Conservation (phyloP, 2,888 invertebrate species). For the Macaria notata region DNA sequence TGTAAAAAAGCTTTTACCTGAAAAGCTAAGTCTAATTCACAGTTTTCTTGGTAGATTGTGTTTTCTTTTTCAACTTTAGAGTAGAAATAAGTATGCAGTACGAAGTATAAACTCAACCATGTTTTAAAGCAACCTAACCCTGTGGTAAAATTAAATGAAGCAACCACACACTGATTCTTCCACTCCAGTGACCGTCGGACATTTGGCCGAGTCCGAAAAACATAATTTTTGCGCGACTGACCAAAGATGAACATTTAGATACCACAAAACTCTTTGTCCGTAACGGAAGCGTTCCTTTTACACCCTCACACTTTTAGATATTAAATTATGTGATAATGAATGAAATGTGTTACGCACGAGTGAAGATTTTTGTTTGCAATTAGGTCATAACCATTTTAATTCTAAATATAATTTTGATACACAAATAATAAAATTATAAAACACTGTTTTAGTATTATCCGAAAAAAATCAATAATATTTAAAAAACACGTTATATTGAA, state of each 20-base stretch:
- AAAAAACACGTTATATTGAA: no score
- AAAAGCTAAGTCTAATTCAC: no score
- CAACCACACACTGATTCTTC: conserved; percentile 54
- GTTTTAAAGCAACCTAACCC: background rate
- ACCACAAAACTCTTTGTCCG: conserved; percentile 68
- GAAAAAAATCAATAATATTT: no score
- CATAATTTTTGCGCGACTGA: conserved; percentile 81
- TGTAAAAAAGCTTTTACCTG: no score
- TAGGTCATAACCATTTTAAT: background rate
- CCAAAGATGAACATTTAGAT: conserved; percentile 81
- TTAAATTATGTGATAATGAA: conserved; percentile 35
- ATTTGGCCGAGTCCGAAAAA: conserved; percentile 71
- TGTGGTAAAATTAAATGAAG: conserved; percentile 62
- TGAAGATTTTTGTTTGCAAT: background rate
- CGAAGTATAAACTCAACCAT: no score
- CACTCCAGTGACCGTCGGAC: conserved; percentile 57
- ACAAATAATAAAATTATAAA: no score
- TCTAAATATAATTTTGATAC: no score
- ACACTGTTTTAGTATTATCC: no score
- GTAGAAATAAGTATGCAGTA: no score
- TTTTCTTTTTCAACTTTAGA: no score
- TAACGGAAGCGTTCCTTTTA: conserved; percentile 60
- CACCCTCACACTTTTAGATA: conserved; percentile 48
- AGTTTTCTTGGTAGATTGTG: no score
- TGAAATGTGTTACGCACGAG: conserved; percentile 6